phyloP scores from a whole-genome alignment of 1,140 invertebrate genomes.

The Goniozus legneri region DNA sequence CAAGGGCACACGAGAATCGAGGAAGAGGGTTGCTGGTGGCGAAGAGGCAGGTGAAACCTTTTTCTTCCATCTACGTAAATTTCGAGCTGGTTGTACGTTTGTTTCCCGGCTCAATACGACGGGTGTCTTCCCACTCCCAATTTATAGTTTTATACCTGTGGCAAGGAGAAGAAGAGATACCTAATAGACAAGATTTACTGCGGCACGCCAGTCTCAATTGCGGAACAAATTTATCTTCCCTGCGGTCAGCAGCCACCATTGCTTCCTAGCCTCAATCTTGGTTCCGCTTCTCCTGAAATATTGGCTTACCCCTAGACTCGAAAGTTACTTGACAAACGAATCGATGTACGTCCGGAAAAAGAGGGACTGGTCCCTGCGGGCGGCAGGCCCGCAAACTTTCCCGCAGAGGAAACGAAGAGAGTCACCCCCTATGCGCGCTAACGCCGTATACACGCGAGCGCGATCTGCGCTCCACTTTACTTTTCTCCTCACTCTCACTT shows the following conservation, averaged over 20 bases:
- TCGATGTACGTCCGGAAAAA: constrained; percentile 23
- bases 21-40: too few relatives aligned
- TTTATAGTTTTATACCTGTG: constrained; percentile 44
- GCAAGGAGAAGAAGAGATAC: constrained; percentile 32
- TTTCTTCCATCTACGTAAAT: not conserved
- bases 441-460: too few relatives aligned
- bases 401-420: too few relatives aligned
- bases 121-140: constrained; percentile 26
- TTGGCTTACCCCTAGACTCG: constrained; percentile 46
- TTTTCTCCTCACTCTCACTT: constrained; percentile 5
- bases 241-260: constrained; percentile 46
- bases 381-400: constrained; percentile 10
- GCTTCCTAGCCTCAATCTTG: constrained; percentile 49
- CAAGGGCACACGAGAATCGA: too few relatives aligned
- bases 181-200: constrained; percentile 51
- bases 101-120: too few relatives aligned
- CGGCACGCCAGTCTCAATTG: constrained; percentile 50
- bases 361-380: constrained; percentile 1
- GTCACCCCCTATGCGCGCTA: too few relatives aligned
- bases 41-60: not conserved
- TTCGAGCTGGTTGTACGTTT: too few relatives aligned
- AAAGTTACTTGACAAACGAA: constrained; percentile 42
- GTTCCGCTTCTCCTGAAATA: constrained; percentile 46
- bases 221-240: constrained; percentile 51
- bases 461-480: not conserved